Evolutionary conservation across 1,140 invertebrate species (phyloP).

Genomic region (Rhizoglyphus robini): DNA sequence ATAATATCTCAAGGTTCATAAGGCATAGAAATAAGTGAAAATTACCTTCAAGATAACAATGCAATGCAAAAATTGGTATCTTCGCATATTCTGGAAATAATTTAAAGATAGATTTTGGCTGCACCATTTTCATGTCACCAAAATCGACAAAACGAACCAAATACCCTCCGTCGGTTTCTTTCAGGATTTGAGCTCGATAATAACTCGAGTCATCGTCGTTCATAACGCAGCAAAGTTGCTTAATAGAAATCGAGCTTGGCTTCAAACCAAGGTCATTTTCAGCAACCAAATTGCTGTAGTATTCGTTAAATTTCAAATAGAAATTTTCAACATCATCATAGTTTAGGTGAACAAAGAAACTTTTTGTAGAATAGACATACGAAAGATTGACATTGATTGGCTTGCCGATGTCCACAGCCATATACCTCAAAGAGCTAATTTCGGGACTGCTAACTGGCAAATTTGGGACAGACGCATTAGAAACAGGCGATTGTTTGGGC

Average conservation of each 20-base stretch:
- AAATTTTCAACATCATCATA: not conserved
- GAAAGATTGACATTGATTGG: not conserved
- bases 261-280: not conserved
- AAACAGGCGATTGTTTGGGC: too few relatives aligned
- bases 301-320: not conserved
- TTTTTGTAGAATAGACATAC: not conserved
- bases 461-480: too few relatives aligned
- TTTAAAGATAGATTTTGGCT: not conserved
- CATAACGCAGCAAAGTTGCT: not conserved
- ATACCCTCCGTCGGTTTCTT: not conserved
- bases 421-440: not conserved
- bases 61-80: not conserved
- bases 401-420: not conserved
- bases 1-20: not conserved
- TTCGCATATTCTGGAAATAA: not conserved
- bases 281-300: not conserved
- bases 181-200: not conserved
- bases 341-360: not conserved
- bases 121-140: not conserved
- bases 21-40: not conserved
- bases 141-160: not conserved
- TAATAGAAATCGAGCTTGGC: not conserved
- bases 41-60: not conserved
- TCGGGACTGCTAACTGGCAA: too few relatives aligned
- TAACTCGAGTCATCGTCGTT: not conserved